Evolutionary conservation across 2,888 invertebrate species (phyloP), one percentile per base, ranked within the genome.

Genomic region (Pollenia angustigena): DNA sequence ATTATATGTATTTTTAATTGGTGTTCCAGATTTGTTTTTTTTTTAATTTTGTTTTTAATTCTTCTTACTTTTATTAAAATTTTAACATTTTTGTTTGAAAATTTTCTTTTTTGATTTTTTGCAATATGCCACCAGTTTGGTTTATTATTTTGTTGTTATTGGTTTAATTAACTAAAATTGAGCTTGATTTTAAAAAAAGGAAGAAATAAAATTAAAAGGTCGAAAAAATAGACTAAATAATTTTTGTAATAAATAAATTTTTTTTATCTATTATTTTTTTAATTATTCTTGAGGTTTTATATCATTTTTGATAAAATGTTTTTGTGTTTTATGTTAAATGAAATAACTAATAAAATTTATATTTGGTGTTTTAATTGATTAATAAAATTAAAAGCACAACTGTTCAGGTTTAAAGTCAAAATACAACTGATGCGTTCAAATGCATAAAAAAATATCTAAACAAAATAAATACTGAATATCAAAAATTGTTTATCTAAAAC

Each of bases 371-470:
- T 52, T 56, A 46, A 50, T 44, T 83, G 56, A 66, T 78, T 68
- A 52, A 23, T 72, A 64, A 58, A 48, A 23, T 23, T 32, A 50
- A 54, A 60, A 42, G n/a, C 54, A 62, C 85, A 88, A 89, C 89
- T 85, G 86, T 60, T 82, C 88, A 85, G 88, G 66, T 81, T 89
- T 88, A 86, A 84, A 89, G 88, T 88, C 85, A 88, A 88, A 88
- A 85, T 88, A 89, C 85, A 88, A 90, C 90, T 90, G 90, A 88
- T 88, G 89, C 88, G 88, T 87, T 85, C 50, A 72, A 82, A 75
- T 87, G 85, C 85, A 87, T 85, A 76, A 85, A 83, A 68, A 62
- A 74, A 79, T 81, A 79, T 85, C 87, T 81, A 80, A 84, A 85
- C 74, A 81, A 81, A 84, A 84, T 84, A 50, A 75, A 78, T 87